Base-by-base conservation (phyloP, 1,140 invertebrate species). In the Acromyrmex charruanus region DNA sequence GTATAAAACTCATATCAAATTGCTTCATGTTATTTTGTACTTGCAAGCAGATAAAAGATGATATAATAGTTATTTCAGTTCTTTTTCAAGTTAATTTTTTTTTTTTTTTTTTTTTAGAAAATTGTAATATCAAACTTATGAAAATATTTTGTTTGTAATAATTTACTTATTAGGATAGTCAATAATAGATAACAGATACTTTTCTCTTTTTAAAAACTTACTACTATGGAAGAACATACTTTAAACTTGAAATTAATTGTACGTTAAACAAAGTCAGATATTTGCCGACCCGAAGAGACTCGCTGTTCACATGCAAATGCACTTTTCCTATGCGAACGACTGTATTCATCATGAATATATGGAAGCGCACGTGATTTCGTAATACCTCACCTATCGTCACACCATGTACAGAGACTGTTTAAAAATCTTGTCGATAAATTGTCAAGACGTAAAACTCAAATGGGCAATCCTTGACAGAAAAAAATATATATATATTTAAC, bases 341-440 rank as follows among this genome's bases (percentile, higher is more conserved):
- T 55, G 84, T 61, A 21, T 71, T 85, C 86, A 88, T 90, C 86
- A 88, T 90, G 84, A 90, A 90, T 91, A 90, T 69, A 85, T 86
- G 61, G 71, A 84, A 88, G 66, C 31, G 25, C 18, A 35, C 28
- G 25, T 59, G 68, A 85, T 77, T 85, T 16, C n/a, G 58, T 59
- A 51, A 79, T 77, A 49, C 58, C 39, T 82, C 6, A 59, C 14
- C 68, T 59, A 82, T 82, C 28, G 80, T 82, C 68, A 44, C 25
- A 58, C 35, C 35, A 58, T 58, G 14, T 58, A 21, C 66, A 81
- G 6, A 82, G 53, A 44, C 25, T 16, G 14, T 49, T 82, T 69
- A 9, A 49, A 74, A 82, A 28, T 2, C 1, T 71, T 3, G 1
- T 28, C 49, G 49, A 28, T 28, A 59, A 72, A 44, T 10, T 51